phyloP scores from a whole-genome alignment of 1,140 invertebrate species.

The Solen grandis region DNA sequence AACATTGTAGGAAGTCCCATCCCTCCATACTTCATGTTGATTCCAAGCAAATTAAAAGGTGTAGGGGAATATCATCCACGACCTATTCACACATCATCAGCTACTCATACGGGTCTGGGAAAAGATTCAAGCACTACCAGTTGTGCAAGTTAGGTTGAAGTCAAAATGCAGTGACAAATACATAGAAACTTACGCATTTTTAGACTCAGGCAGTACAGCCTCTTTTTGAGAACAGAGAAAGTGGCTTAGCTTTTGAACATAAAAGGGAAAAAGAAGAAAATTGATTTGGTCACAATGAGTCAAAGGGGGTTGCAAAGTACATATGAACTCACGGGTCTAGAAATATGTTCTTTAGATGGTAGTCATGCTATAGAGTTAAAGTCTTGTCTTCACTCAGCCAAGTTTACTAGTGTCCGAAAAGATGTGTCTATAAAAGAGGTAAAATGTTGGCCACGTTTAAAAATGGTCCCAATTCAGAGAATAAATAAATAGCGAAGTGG shows the following conservation, averaged over 20 bases:
- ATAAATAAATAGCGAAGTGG: background rate
- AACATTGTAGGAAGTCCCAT: background rate
- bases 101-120: conserved; percentile 5
- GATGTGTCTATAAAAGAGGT: background rate
- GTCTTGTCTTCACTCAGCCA: background rate
- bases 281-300: conserved; percentile 24
- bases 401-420: background rate
- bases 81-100: no score
- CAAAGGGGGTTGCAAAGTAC: background rate
- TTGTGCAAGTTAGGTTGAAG: conserved; percentile 40
- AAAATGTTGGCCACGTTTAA: background rate
- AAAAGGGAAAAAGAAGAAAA: conserved; percentile 14
- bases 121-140: conserved; percentile 15
- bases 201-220: conserved; percentile 47
- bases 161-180: conserved; percentile 22
- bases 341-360: conserved; percentile 27
- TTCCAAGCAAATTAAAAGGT: no score
- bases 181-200: conserved; percentile 46
- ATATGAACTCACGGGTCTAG: conserved; percentile 5
- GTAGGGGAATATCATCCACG: background rate
- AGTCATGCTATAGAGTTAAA: conserved; percentile 13
- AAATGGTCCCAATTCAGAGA: conserved; percentile 31
- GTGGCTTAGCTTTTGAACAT: conserved; percentile 11
- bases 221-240: conserved; percentile 41
- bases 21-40: conserved; percentile 1